A percentile compares a stretch with the other conserved stretches of the same genome.
Evolutionary conservation across 2,113 vertebrate species (phyloP).

Genomic region (Pangasianodon gigas): DNA sequence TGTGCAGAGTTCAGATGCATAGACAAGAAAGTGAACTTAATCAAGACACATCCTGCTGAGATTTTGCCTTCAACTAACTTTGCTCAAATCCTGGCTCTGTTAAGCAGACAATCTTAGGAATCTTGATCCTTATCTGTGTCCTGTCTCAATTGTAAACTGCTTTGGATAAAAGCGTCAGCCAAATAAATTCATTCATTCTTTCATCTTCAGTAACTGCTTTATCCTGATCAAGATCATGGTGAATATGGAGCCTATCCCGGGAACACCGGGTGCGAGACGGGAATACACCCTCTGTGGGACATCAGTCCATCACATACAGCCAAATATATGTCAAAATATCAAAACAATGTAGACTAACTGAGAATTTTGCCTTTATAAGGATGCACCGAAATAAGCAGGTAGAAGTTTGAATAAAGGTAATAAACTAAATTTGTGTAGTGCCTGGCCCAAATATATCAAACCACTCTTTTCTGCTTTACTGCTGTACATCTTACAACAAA

Average conservation of each 20-base stretch:
- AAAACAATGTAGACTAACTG: neutral
- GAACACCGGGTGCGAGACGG: no score
- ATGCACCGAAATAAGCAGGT: neutral
- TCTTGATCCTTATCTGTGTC: neutral
- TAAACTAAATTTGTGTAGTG: neutral
- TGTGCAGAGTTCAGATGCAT: neutral
- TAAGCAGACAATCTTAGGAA: neutral
- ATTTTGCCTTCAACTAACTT: neutral
- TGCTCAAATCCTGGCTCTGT: neutral
- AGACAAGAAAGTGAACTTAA: neutral
- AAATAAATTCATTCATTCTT: neutral
- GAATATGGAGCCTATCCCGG: neutral
- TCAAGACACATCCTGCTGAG: neutral
- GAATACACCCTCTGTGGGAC: neutral
- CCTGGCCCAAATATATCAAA: conserved; percentile 12
- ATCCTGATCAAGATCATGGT: neutral
- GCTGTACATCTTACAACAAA: neutral
- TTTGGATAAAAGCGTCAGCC: neutral
- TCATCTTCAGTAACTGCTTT: neutral
- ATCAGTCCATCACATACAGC: neutral
- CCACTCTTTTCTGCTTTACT: neutral
- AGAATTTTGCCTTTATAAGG: neutral
- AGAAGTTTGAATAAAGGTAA: neutral
- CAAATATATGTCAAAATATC: neutral
- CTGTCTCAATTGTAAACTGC: neutral